Conservation (phyloP, 64 coral and sea anemone genomes). For the Actinia equina region DNA sequence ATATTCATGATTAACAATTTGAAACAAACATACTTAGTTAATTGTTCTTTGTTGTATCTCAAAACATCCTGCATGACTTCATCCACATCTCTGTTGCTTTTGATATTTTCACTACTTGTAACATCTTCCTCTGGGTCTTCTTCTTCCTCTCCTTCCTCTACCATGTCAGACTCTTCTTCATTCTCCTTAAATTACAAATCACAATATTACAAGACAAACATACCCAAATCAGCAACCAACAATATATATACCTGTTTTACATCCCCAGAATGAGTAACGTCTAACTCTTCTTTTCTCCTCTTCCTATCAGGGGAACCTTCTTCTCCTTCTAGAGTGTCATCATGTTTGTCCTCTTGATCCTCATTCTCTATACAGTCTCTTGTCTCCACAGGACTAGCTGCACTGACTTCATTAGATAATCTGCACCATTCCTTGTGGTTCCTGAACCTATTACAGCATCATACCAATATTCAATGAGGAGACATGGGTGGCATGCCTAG, state of each 20-base stretch:
- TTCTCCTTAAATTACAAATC: background rate
- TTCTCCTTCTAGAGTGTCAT: background rate
- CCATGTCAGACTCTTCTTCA: background rate
- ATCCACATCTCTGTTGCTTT: constrained; percentile 29
- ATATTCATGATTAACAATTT: background rate
- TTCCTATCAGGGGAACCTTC: background rate
- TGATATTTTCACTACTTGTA: background rate
- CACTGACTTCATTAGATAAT: background rate
- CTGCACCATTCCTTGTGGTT: background rate
- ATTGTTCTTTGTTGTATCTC: constrained; percentile 4
- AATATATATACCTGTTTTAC: background rate
- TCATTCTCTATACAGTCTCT: background rate
- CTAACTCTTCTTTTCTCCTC: background rate
- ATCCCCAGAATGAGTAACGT: background rate
- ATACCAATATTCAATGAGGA: background rate
- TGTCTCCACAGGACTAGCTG: background rate
- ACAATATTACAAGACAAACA: background rate
- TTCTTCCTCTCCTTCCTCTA: constrained; percentile 5
- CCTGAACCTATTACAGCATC: background rate
- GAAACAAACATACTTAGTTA: background rate
- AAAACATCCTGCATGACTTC: constrained; percentile 43
- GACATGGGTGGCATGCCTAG: too few species aligned
- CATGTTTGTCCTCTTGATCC: background rate
- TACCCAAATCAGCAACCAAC: background rate
- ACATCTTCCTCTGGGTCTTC: background rate